Evolutionary conservation across 1,140 invertebrate species (phyloP).

Genomic region (Brachystomella parvula): DNA sequence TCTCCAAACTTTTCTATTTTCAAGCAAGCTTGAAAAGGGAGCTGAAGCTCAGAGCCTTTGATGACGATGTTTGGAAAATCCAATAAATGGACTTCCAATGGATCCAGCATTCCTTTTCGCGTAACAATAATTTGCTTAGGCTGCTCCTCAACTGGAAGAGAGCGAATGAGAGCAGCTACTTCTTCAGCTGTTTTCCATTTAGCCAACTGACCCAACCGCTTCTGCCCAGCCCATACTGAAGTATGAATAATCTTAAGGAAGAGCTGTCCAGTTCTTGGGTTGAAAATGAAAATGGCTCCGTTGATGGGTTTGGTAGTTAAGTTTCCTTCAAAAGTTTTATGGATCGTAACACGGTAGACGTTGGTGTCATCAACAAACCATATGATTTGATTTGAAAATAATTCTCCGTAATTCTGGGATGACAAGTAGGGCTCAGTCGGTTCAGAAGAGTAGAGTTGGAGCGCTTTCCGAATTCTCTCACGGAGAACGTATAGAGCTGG

Average conservation of each 20-base stretch:
- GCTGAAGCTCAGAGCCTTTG: slow-evolving; percentile 95
- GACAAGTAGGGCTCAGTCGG: slow-evolving; percentile 98
- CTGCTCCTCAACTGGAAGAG: slow-evolving; percentile 97
- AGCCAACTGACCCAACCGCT: slow-evolving; percentile 83
- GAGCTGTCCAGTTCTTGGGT: slow-evolving; percentile 97
- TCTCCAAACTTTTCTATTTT: slow-evolving; percentile 99
- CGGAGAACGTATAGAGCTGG: slow-evolving; percentile 95
- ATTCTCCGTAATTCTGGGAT: slow-evolving; percentile 98
- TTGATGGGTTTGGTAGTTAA: slow-evolving; percentile 99
- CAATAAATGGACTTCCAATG: slow-evolving; percentile 94
- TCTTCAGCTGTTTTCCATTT: slow-evolving; percentile 99
- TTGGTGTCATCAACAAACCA: slow-evolving; percentile 99
- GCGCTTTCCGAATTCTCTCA: slow-evolving; percentile 93
- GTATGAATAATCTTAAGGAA: slow-evolving; percentile 99
- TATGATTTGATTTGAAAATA: slow-evolving; percentile 99
- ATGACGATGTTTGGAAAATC: slow-evolving; percentile 99
- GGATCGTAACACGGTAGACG: slow-evolving; percentile 98
- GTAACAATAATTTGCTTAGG: slow-evolving; percentile 99
- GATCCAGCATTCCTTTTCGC: slow-evolving; percentile 98
- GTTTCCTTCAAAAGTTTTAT: slow-evolving; percentile 99
- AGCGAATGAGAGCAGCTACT: slow-evolving; percentile 97
- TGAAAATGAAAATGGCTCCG: slow-evolving; percentile 99
- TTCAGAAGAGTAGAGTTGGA: slow-evolving; percentile 97
- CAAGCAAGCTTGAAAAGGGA: slow-evolving; percentile 98
- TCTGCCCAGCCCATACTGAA: slow-evolving; percentile 97